Base-by-base conservation (phyloP, 1,140 invertebrate genomes). In the Drusus annulatus region DNA sequence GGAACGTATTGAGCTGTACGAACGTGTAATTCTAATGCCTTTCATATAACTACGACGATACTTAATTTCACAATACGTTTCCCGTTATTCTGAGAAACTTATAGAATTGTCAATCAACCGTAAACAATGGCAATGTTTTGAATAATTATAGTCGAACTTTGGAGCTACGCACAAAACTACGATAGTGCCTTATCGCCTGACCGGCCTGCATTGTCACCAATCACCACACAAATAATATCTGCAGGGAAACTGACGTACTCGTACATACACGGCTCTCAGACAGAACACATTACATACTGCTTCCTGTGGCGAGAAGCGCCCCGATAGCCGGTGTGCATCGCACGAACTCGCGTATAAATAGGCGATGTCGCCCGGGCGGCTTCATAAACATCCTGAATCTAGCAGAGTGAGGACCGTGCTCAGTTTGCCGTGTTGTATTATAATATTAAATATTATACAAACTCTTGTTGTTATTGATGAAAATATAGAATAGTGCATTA, bases 61-160 rank as follows among this genome's bases (percentile, higher is more conserved):
- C 17, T 17, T 8, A 10, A 17, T 71, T 71, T 71, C 31, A 51
- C 15, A 51, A 19, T 1, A 50, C 10, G 0, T 65, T 65, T 31
- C 21, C 10, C 50, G 50, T 25, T 36, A 25, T 71, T 71, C 19
- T 8, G n/a, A 17, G 65, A 74, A 74, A 56, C n/a, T 51, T 31
- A 16, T 21, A 36, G 15, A 19, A 50, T 3, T 71, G 5, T 15
- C 3, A 16, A 74, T 21, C 17, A 45, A n/a, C 6, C 75, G 36
- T 51, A 76, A 76, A 76, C 75, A 63, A 51, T 45, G 56, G 75
- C 28, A 60, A 17, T 76, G 23, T 76, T 76, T 65, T 51, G 13
- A 76, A 54, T 56, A 78, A 45, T 78, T 56, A 45, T 73, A 79
- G 23, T 60, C 50, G 78, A 79, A 74, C 78, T 79, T 79, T 79